Base-by-base conservation (phyloP, 1,140 invertebrate genomes). In the Drosophila carrolli region DNA sequence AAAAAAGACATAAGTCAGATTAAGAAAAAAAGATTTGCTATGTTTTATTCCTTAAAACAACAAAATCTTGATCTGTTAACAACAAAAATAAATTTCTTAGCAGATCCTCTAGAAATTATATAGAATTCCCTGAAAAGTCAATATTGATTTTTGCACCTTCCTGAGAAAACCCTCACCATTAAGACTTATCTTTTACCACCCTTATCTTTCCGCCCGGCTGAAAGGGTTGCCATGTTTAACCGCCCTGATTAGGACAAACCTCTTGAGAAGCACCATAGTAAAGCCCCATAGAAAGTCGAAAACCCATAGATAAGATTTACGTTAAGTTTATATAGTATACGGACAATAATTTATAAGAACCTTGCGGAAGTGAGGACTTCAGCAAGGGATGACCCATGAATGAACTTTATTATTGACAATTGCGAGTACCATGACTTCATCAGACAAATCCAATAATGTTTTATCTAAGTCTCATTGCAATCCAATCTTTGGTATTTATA, bases 241-340 rank as follows among this genome's bases (percentile, higher is more conserved):
- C 41, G 13, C 16, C 14, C n/a, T 41, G 72, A 75, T 75, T 75
- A 75, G 58, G 27, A 44, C 29, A 23, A 75, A 53, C 70, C 70
- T 73, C 70, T 73, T 73, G 47, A 73, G 41, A 51, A 40, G n/a
- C 14, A 53, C 29, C n/a, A 16, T 14, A 63, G 40, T 41, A 55
- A 63, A 63, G 55, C 40, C 44, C 56, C 23, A 50, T 10, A 16
- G 48, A 51, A 51, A 51, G 48, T n/a, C 48, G 27, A 51, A 51
- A 32, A 32, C 35, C 51, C 32, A 71, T 54, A 43, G 73, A 77
- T 77, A 77, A 77, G 73, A 54, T 77, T 77, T 56, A 59, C 50
- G 48, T 60, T 27, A 56, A 75, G 57, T 32, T 54, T 32, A 50
- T 46, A 55, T 14, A 10, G 27, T 38, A 27, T 27, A 9, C 13